A percentile compares a stretch with the other conserved stretches of the same genome.
Evolutionary conservation across 2,113 vertebrate genomes (phyloP).

Genomic region (Seriola dumerili): DNA sequence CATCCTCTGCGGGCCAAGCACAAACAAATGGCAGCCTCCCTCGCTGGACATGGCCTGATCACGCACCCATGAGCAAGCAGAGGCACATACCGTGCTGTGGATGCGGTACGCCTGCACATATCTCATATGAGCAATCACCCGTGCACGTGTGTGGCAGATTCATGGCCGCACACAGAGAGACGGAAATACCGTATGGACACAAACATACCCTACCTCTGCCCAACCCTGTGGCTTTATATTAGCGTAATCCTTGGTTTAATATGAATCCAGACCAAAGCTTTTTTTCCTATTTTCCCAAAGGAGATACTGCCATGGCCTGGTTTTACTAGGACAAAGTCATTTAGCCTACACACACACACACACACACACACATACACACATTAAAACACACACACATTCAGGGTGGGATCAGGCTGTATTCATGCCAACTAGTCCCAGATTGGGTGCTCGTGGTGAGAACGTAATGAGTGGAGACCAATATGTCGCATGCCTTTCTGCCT

Average conservation of each 20-base stretch:
- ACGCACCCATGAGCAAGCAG: constrained; percentile 43
- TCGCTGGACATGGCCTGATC: constrained; percentile 37
- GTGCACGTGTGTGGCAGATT: constrained; percentile 37
- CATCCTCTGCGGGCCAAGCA: constrained; percentile 64
- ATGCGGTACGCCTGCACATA: constrained; percentile 40
- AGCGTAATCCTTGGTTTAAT: constrained; percentile 68
- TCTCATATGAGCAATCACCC: constrained; percentile 55
- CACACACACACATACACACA: constrained; percentile 3
- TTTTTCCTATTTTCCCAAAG: constrained; percentile 54
- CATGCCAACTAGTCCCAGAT: constrained; percentile 71
- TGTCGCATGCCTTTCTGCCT: constrained; percentile 57
- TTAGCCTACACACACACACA: constrained; percentile 38
- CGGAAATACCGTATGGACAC: constrained; percentile 40
- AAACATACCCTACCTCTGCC: constrained; percentile 31
- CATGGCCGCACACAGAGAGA: constrained; percentile 55
- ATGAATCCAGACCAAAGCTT: constrained; percentile 54
- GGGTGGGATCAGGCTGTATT: constrained; percentile 60
- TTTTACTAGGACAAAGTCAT: constrained; percentile 55
- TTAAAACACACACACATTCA: constrained; percentile 20
- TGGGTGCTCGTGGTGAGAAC: constrained; percentile 67
- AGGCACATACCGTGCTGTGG: constrained; percentile 37
- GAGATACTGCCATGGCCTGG: constrained; percentile 60
- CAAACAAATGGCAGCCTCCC: constrained; percentile 74
- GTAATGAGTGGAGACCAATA: constrained; percentile 77
- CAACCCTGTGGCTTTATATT: constrained; percentile 46